These are phyloP conservation scores for Aldabrachelys gigantea DNA, from an alignment of 2,113 vertebrate genomes.

Conservation along the genomic window DNA sequence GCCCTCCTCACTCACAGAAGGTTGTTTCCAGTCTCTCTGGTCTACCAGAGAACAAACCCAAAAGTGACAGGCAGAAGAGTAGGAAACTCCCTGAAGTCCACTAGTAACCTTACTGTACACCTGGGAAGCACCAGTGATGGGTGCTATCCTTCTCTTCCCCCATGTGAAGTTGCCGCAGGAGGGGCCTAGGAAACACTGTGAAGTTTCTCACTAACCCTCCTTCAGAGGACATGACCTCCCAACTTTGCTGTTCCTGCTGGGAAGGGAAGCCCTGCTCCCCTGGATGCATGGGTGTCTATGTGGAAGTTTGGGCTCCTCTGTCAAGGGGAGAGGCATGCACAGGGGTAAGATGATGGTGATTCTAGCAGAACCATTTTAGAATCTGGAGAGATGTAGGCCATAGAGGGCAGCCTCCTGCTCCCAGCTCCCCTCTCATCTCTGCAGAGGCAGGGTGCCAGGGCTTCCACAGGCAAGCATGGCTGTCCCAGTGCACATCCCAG, in stretches of 20 bases:
- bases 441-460: not conserved
- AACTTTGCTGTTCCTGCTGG: not conserved
- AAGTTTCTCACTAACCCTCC: not conserved
- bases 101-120: not conserved
- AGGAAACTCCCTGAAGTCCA: not conserved
- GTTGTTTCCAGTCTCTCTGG: not conserved
- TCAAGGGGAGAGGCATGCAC: fast-evolving
- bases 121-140: not conserved
- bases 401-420: not conserved
- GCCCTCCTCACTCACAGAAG: not conserved
- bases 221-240: not conserved
- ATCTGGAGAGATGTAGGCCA: not conserved
- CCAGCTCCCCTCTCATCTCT: not conserved
- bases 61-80: not conserved
- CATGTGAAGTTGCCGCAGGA: not conserved
- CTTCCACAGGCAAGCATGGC: not conserved
- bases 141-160: not conserved
- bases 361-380: not conserved
- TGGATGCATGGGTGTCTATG: not conserved
- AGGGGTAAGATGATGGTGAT: not conserved
- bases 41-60: not conserved
- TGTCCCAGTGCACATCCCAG: not conserved
- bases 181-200: fast-evolving
- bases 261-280: fast-evolving
- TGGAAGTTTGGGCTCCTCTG: fast-evolving